phyloP scores from a whole-genome alignment of 2,113 vertebrate species.

The Grantiella picta region DNA sequence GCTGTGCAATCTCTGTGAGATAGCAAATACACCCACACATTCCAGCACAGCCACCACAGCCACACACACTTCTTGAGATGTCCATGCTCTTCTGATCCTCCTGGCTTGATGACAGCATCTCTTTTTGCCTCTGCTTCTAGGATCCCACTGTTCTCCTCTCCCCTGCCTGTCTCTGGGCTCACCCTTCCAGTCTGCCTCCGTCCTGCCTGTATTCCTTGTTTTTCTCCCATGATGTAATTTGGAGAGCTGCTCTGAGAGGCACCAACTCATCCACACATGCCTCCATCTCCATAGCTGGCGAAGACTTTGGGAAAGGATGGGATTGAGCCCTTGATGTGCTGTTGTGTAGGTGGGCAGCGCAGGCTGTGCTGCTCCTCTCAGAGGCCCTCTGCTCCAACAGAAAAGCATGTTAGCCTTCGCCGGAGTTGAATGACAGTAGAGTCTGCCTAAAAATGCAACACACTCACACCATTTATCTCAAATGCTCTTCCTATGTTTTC shows the following conservation, averaged over 20 bases:
- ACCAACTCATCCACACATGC: not conserved
- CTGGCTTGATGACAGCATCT: not conserved
- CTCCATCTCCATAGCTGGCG: not conserved
- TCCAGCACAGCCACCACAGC: not conserved
- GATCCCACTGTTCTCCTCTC: not conserved
- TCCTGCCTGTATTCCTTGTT: not conserved
- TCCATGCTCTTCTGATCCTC: not conserved
- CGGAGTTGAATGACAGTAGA: not conserved
- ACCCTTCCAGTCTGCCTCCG: not conserved
- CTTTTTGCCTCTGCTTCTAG: not conserved
- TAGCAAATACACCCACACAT: not conserved
- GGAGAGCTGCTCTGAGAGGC: not conserved
- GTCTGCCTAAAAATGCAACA: slow-evolving; percentile 1
- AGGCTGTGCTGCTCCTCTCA: not conserved
- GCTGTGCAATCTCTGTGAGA: not conserved
- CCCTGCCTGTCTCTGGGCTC: not conserved
- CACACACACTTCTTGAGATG: not conserved
- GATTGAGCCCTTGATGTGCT: not conserved
- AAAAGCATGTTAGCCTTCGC: not conserved
- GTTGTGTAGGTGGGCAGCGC: slow-evolving; percentile 4
- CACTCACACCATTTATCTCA: not conserved
- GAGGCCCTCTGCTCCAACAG: not conserved
- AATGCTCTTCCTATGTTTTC: not conserved
- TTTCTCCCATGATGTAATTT: not conserved
- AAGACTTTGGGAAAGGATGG: not conserved